Base-by-base conservation (phyloP, 2,888 invertebrate genomes). In the Limnephilus marmoratus region DNA sequence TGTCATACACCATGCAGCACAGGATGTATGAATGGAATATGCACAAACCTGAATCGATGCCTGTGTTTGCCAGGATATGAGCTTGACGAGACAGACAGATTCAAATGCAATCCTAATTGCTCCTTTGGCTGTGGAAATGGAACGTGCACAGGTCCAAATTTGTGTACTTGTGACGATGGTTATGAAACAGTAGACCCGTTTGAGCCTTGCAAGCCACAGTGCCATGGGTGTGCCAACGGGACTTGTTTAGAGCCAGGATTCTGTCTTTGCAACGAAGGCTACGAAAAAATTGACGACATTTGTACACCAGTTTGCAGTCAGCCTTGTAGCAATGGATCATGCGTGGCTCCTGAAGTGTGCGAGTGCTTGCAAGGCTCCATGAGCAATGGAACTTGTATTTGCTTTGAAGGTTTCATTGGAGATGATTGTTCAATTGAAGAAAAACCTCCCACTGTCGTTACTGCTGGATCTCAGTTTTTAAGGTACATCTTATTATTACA, bases 41-140 rank as follows among this genome's bases (percentile, higher is more conserved):
- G 95, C 93, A 93, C 94, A 7, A 94, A 94, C 0, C 95, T 95
- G 0, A 94, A 96, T 93, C 94, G 94, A 4, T 95, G 95, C 90
- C 94, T 95, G 45, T 95, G 95, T 90, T 94, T 68, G 68, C 95
- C 94, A 94, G 94, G 9, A 94, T 94, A 93, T 91, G 86, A 81
- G 9, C 37, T 92, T 29, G 94, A 93, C 90, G 7, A 88, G 0
- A 82, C 92, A 5, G 94, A 94, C 81, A 92, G 92, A 81, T 90
- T 93, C 37, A 93, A 41, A 53, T 93, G 93, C 81, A 81, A 80
- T 37, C 92, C 93, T 2, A 41, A 34, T 45, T 94, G 94, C 85
- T 90, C 92, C 24, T 12, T 24, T 2, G 34, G 80, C 34, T 93
- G 93, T 86, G 45, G 86, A 85, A 91, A 93, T 94, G 93, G 92